phyloP scores from a whole-genome alignment of 2,113 vertebrate genomes.

The Pithys albifrons region DNA sequence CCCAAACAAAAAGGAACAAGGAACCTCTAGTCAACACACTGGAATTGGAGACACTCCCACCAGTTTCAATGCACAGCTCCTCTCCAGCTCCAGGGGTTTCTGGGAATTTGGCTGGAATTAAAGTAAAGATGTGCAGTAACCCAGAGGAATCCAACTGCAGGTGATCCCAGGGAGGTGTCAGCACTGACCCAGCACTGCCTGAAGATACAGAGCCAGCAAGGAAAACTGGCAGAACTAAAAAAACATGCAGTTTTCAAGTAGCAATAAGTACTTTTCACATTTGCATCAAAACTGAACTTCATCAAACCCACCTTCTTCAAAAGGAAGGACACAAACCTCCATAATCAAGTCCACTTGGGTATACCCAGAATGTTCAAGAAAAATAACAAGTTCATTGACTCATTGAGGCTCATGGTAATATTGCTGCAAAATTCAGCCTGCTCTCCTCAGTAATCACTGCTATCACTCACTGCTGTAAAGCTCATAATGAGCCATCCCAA shows the following conservation, averaged over 20 bases:
- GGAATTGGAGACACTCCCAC: background rate
- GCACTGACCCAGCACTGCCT: background rate
- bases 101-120: background rate
- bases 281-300: background rate
- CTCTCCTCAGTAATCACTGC: background rate
- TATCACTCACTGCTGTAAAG: background rate
- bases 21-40: background rate
- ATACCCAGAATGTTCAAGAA: background rate
- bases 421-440: background rate
- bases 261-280: background rate
- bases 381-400: background rate
- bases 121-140: background rate
- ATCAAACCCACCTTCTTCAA: background rate
- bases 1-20: background rate
- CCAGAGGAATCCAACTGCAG: background rate
- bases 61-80: background rate
- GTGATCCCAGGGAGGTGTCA: background rate
- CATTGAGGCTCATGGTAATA: background rate
- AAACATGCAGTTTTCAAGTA: background rate
- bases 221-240: background rate
- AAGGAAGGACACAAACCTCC: background rate
- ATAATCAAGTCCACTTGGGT: background rate
- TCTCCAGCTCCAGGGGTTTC: background rate
- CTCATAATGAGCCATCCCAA: background rate
- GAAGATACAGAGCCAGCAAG: fast-evolving